Evolutionary conservation across 2,888 invertebrate genomes (phyloP).

Genomic region (Nectonema munidae): DNA sequence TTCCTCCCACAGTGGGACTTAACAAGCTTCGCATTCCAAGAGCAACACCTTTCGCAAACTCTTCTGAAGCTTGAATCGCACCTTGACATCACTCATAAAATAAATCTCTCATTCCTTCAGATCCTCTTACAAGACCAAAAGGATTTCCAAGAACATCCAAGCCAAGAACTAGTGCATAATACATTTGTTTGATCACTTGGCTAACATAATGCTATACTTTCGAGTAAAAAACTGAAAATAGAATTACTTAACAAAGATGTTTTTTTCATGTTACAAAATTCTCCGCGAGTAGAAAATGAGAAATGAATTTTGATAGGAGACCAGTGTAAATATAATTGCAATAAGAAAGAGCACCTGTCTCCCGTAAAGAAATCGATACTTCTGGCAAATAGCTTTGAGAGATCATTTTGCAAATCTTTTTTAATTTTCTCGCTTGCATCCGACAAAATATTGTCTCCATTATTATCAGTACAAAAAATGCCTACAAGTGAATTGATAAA

Average conservation of each 20-base stretch:
- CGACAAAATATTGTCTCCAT: too few species aligned
- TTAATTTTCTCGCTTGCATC: too few species aligned
- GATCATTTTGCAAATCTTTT: too few species aligned
- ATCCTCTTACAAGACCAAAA: constrained; percentile 69
- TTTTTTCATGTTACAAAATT: not conserved
- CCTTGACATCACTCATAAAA: constrained; percentile 96
- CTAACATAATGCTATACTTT: constrained; percentile 54
- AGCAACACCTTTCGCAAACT: constrained; percentile 82
- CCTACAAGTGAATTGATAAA: constrained; percentile 51
- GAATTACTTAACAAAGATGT: not conserved
- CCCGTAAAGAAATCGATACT: constrained; percentile 15
- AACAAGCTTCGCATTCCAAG: constrained; percentile 68
- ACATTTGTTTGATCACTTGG: constrained; percentile 75
- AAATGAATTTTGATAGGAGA: constrained; percentile 51
- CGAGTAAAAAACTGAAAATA: too few species aligned
- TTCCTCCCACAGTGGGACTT: constrained; percentile 83
- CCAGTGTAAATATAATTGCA: constrained; percentile 75
- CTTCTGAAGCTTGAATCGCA: constrained; percentile 87
- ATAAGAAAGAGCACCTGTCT: too few species aligned
- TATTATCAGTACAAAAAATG: constrained; percentile 39
- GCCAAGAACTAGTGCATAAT: constrained; percentile 75
- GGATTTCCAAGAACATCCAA: constrained; percentile 97
- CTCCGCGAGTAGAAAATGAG: constrained; percentile 13
- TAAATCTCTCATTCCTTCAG: constrained; percentile 76
- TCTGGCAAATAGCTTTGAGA: constrained; percentile 21